Base-by-base conservation (phyloP, 2,797 vertebrate species). In the Crenichthys baileyi region DNA sequence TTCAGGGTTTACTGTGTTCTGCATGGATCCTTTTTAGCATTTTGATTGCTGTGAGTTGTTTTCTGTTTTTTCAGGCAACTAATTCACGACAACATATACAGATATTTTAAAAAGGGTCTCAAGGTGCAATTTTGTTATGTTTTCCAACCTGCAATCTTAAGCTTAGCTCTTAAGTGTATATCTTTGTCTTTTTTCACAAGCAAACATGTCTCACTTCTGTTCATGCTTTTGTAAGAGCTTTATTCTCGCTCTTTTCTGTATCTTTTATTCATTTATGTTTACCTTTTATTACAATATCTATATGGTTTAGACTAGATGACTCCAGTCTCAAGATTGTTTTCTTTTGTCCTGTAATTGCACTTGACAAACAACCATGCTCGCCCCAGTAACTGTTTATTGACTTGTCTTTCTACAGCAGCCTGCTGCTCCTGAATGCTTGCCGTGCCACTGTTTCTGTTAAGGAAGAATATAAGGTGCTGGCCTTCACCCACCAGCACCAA, bases 341-440 rank as follows among this genome's bases (percentile, higher is more conserved):
- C 13, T 65, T 65, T 50, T 15, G 39, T 39, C 78, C 79, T 78
- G 83, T 91, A 93, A 92, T 90, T 91, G 88, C 84, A 81, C 82
- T 91, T 89, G 91, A 93, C 89, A 91, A 92, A 91, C 90, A 91
- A 80, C 85, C 79, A 50, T 8, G 68, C 78, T 91, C 86, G 84
- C 83, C 81, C 80, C 77, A 88, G 83, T 88, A 92, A 89, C 82
- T 88, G 83, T 91, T 90, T 90, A 94, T 92, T 92, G 92, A 92
- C 91, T 88, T 76, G 83, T 89, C 83, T 88, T 76, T 86, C 73
- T 81, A 46, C 80, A 83, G 78, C 89, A 72, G 78, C 72, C 75
- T 78, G 78, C 74, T 79, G 78, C 76, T 78, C 51, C 83, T 85
- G 50, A 5, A 44, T 63, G 72, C 39, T 44, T 70, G 83, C 80